Evolutionary conservation across 1,140 invertebrate genomes (phyloP).

Genomic region (Parapsyche elsis): DNA sequence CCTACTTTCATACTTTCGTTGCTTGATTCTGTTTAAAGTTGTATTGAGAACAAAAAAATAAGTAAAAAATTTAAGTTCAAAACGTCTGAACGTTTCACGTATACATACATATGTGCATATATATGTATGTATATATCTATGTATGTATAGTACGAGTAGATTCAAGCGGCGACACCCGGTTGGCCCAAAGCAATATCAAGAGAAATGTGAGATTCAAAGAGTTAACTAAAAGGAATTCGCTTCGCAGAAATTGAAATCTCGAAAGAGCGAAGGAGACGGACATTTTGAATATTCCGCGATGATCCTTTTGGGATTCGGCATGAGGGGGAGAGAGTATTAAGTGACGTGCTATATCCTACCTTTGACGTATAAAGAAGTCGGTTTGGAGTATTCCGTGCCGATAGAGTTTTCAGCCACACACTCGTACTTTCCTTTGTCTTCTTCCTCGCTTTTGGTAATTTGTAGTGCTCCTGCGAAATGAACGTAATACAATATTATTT

Average conservation of each 20-base stretch:
- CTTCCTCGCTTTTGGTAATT: constrained; percentile 89
- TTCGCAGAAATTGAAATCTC: constrained; percentile 13
- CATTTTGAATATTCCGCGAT: constrained; percentile 15
- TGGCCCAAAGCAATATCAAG: neutral
- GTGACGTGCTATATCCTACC: constrained; percentile 70
- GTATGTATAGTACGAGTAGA: too few relatives aligned
- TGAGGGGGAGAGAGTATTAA: constrained; percentile 4
- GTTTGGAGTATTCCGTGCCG: constrained; percentile 93
- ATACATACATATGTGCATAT: too few relatives aligned
- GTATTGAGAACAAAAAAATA: neutral
- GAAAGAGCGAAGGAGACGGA: neutral
- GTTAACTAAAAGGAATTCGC: constrained; percentile 22
- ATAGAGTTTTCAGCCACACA: constrained; percentile 92
- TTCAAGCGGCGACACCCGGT: neutral
- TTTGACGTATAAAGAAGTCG: constrained; percentile 94
- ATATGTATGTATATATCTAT: too few relatives aligned
- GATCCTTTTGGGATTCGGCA: constrained; percentile 19
- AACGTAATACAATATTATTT: constrained; percentile 37
- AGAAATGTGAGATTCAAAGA: neutral
- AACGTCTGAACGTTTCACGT: neutral
- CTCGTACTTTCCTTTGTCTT: constrained; percentile 92
- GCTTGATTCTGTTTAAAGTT: too few relatives aligned
- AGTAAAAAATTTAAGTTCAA: neutral
- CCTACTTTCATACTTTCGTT: too few relatives aligned
- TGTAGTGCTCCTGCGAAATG: constrained; percentile 85